Evolutionary conservation across 2,888 invertebrate species (phyloP).

Genomic region (Escarpia spicata): DNA sequence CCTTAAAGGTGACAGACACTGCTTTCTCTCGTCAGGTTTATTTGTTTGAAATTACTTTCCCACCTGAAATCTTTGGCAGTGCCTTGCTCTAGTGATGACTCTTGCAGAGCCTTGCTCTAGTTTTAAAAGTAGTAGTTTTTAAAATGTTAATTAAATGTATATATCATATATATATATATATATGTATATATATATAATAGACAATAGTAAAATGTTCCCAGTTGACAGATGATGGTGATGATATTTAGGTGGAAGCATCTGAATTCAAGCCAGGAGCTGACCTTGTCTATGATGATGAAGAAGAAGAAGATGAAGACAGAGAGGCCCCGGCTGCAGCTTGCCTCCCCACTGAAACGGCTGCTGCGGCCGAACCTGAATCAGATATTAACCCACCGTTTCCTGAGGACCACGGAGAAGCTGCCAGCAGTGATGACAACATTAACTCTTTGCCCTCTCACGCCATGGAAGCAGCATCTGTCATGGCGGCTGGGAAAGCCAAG

Average conservation of each 20-base stretch:
- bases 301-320: not conserved
- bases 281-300: not conserved
- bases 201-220: not conserved
- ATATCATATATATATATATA: too few species aligned
- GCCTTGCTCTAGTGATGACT: too few species aligned
- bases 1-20: too few species aligned
- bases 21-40: too few species aligned
- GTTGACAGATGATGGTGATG: not conserved
- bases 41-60: too few species aligned
- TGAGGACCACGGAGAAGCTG: not conserved
- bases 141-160: too few species aligned
- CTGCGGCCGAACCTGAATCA: not conserved
- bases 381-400: not conserved
- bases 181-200: too few species aligned
- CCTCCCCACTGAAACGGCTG: not conserved
- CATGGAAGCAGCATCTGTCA: not conserved
- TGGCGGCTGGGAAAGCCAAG: not conserved
- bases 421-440: not conserved
- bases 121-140: too few species aligned
- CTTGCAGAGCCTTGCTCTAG: too few species aligned
- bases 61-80: too few species aligned
- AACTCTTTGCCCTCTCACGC: not conserved
- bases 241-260: not conserved
- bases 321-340: not conserved
- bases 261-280: not conserved